These are phyloP conservation scores for Podarcis raffonei DNA, from an alignment of 2,113 vertebrate species.

Conservation along the genomic window DNA sequence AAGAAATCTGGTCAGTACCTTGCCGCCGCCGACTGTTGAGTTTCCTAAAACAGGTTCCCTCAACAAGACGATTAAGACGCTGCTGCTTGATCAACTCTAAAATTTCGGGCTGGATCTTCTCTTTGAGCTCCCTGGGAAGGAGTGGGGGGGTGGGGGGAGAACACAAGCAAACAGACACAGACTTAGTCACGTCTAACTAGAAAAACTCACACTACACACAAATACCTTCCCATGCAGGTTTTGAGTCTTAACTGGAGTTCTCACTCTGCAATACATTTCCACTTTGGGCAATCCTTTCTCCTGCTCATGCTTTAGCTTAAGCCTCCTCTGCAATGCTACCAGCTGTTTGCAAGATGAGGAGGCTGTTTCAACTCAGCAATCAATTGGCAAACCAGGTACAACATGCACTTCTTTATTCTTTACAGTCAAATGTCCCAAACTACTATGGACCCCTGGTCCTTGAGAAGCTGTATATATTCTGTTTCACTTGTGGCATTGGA, in stretches of 20 bases:
- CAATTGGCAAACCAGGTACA: slow-evolving; percentile 7
- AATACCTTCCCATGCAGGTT: neutral
- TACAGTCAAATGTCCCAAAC: neutral
- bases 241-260: neutral
- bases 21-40: slow-evolving; percentile 95
- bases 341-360: slow-evolving; percentile 14
- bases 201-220: neutral
- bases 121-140: slow-evolving; percentile 90
- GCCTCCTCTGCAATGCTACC: slow-evolving; percentile 21
- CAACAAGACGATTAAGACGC: slow-evolving; percentile 95
- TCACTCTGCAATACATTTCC: neutral
- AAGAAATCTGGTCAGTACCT: slow-evolving; percentile 76
- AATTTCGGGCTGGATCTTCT: slow-evolving; percentile 99
- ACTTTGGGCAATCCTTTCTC: neutral
- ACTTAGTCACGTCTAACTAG: slow-evolving; percentile 7
- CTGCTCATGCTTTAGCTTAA: slow-evolving; percentile 29
- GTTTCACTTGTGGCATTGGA: neutral
- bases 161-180: slow-evolving; percentile 47
- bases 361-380: neutral
- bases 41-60: slow-evolving; percentile 98
- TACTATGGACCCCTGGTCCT: neutral
- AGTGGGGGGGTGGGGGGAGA: neutral
- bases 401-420: neutral
- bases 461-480: neutral
- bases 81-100: slow-evolving; percentile 98